Evolutionary conservation across 23 tunicate species (phyloP).

Genomic region (Phallusia fumigata): DNA sequence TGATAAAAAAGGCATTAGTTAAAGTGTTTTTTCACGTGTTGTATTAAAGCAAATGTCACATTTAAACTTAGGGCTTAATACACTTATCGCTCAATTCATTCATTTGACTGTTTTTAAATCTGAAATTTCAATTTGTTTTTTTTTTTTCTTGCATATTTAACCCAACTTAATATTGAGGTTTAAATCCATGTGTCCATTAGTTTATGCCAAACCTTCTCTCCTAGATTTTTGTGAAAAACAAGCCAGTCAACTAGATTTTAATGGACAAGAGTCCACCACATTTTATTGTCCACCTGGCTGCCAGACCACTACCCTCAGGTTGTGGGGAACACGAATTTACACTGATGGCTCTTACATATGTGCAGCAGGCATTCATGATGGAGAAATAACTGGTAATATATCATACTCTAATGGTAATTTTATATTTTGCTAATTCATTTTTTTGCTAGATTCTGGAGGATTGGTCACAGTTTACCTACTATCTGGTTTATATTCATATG

Average conservation of each 20-base stretch:
- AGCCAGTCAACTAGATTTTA: background rate
- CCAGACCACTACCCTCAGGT: background rate
- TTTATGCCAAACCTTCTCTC: background rate
- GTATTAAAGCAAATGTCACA: too few relatives aligned
- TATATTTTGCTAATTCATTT: background rate
- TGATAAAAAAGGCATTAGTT: too few relatives aligned
- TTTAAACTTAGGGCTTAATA: too few relatives aligned
- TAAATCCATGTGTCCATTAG: too few relatives aligned
- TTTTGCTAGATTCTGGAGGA: background rate
- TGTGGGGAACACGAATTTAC: background rate
- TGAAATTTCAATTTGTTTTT: too few relatives aligned
- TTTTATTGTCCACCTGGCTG: conserved; percentile 1
- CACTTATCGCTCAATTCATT: too few relatives aligned
- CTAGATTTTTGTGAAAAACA: background rate
- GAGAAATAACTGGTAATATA: background rate
- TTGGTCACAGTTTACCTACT: background rate
- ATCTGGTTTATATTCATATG: background rate
- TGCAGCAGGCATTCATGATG: conserved; percentile 4
- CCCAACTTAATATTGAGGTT: too few relatives aligned
- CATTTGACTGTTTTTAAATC: too few relatives aligned
- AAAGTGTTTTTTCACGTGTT: too few relatives aligned
- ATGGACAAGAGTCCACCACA: background rate
- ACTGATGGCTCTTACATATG: background rate
- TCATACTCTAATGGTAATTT: background rate
- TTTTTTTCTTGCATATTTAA: too few relatives aligned